phyloP scores from a whole-genome alignment of 2,888 invertebrate species.

The Emmelina monodactyla region DNA sequence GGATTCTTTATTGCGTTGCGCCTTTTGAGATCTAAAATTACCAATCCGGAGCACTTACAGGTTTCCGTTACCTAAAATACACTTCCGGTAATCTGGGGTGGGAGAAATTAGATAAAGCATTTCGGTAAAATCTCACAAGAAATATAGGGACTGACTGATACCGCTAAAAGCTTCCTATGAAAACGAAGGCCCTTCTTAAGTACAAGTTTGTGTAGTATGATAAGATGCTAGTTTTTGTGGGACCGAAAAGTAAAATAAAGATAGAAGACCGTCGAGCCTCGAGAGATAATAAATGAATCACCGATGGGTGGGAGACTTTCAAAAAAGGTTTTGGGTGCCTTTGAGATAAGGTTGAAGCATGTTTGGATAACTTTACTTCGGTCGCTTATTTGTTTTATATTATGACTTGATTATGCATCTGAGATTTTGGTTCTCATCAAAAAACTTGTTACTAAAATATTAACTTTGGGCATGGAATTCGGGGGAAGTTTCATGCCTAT shows the following conservation, averaged over 20 bases:
- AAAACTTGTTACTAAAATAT: too few species aligned
- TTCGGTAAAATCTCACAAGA: conserved; percentile 51
- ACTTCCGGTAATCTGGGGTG: conserved; percentile 54
- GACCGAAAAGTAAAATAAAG: conserved; percentile 39
- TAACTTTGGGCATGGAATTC: too few species aligned
- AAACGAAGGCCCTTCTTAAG: conserved; percentile 56
- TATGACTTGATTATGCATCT: conserved; percentile 22
- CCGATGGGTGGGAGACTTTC: conserved; percentile 35
- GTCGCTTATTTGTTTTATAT: conserved; percentile 42
- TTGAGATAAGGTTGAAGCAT: conserved; percentile 35
- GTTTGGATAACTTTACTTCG: conserved; percentile 39
- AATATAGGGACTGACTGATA: conserved; percentile 44
- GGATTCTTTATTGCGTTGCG: conserved; percentile 28
- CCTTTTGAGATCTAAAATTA: conserved; percentile 42
- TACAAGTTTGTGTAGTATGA: conserved; percentile 57
- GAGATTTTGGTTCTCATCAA: conserved; percentile 22
- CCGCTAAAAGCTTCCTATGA: conserved; percentile 55
- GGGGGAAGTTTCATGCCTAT: too few species aligned
- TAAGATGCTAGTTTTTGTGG: conserved; percentile 60
- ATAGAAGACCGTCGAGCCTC: conserved; percentile 40
- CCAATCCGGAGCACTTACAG: conserved; percentile 34
- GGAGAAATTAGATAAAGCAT: too few species aligned
- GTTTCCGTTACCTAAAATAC: conserved; percentile 50
- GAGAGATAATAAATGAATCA: conserved; percentile 43
- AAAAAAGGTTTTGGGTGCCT: conserved; percentile 40